These are phyloP conservation scores for Julus scandinavius DNA, from an alignment of 2,888 invertebrate species.

Conservation along the genomic window DNA sequence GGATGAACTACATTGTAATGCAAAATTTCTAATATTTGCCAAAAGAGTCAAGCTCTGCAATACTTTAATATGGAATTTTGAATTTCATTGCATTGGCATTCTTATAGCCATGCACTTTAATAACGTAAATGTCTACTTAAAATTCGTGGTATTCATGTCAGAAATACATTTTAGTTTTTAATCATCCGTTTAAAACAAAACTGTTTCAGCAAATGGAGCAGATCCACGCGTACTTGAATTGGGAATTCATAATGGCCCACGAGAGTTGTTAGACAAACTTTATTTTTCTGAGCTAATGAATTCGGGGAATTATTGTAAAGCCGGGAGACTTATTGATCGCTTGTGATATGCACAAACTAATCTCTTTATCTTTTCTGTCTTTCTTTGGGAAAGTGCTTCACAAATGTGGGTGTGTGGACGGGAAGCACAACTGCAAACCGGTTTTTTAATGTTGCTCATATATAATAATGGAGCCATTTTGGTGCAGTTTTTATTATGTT, in stretches of 20 bases:
- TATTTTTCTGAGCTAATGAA: constrained; percentile 8
- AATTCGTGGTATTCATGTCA: background rate
- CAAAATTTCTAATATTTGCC: too few species aligned
- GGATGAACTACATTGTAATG: too few species aligned
- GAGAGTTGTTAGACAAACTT: background rate
- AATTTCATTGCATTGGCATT: too few species aligned
- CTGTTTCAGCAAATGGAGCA: background rate
- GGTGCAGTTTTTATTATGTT: constrained; percentile 30
- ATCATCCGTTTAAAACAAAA: background rate
- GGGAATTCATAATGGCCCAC: background rate
- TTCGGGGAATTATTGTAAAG: constrained; percentile 9
- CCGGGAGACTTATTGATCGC: background rate
- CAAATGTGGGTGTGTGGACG: background rate
- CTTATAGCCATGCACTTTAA: too few species aligned
- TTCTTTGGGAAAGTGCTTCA: background rate
- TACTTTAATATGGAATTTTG: too few species aligned
- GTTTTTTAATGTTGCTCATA: background rate
- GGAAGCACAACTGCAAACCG: background rate
- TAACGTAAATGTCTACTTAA: too few species aligned
- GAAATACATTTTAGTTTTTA: background rate
- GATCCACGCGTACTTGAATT: background rate
- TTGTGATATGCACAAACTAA: background rate
- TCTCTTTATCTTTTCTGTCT: background rate
- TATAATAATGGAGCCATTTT: constrained; percentile 13
- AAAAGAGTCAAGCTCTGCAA: too few species aligned